These are phyloP conservation scores for Clarias laeviceps DNA, from an alignment of 2,797 vertebrate genomes.

Conservation along the genomic window DNA sequence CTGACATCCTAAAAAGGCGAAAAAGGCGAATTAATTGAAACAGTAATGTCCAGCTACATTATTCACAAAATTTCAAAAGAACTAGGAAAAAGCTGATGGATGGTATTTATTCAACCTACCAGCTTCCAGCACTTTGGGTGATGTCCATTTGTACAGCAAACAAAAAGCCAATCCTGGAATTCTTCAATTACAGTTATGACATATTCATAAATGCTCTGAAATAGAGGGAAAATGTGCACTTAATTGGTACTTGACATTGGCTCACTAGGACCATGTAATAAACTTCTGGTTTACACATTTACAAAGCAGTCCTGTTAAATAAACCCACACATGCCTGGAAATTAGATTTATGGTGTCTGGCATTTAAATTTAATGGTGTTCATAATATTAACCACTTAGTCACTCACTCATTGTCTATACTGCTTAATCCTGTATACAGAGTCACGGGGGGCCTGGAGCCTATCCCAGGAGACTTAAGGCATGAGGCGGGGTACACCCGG, in stretches of 20 bases:
- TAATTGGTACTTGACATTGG: background rate
- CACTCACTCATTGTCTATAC: too few relatives aligned
- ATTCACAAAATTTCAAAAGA: background rate
- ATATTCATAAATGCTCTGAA: conserved; percentile 68
- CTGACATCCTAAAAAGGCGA: conserved; percentile 42
- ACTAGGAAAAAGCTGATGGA: background rate
- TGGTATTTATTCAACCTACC: conserved; percentile 59
- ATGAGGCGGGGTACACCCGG: too few relatives aligned
- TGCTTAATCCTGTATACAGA: too few relatives aligned
- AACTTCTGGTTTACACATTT: conserved; percentile 30
- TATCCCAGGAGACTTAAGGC: too few relatives aligned
- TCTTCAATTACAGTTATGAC: conserved; percentile 73
- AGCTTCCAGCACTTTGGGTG: conserved; percentile 73
- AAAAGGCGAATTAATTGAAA: background rate
- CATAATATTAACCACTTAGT: background rate
- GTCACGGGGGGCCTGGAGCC: too few relatives aligned
- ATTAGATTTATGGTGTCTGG: background rate
- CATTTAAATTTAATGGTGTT: background rate
- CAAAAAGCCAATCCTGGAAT: conserved; percentile 68
- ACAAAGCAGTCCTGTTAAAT: background rate
- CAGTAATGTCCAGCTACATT: background rate
- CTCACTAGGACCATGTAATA: conserved; percentile 1
- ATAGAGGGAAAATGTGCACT: background rate
- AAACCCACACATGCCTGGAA: background rate
- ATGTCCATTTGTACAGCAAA: conserved; percentile 74